Conservation (phyloP, 2,888 invertebrate genomes). For the Hymenopus coronatus region DNA sequence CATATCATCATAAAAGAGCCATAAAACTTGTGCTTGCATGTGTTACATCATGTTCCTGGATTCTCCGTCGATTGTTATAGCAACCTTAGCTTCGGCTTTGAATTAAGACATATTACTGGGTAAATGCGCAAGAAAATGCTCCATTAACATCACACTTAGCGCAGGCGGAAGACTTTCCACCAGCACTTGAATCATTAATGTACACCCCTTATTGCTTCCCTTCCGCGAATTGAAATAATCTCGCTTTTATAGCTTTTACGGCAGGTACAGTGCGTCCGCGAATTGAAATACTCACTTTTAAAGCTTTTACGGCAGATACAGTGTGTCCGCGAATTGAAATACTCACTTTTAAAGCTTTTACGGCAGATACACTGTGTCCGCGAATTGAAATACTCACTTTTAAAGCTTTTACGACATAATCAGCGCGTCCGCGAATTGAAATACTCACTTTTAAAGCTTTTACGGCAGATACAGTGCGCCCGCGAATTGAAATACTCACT, state of each 20-base stretch:
- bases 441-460: too few relatives aligned
- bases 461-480: too few relatives aligned
- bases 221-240: neutral
- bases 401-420: too few relatives aligned
- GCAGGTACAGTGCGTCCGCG: too few relatives aligned
- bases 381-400: too few relatives aligned
- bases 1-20: slow-evolving; percentile 2
- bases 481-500: too few relatives aligned
- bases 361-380: too few relatives aligned
- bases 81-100: neutral
- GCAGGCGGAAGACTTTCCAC: neutral
- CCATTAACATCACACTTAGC: neutral
- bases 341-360: too few relatives aligned
- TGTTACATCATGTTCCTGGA: slow-evolving; percentile 7
- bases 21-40: slow-evolving; percentile 13
- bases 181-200: neutral
- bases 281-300: too few relatives aligned
- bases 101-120: neutral
- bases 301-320: too few relatives aligned
- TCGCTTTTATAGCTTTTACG: neutral
- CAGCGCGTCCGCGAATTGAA: too few relatives aligned
- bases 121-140: neutral
- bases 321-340: too few relatives aligned
- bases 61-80: neutral
- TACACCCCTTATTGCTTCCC: neutral